Base-by-base conservation (phyloP, 2,888 invertebrate genomes). In the Epirrita christyi region DNA sequence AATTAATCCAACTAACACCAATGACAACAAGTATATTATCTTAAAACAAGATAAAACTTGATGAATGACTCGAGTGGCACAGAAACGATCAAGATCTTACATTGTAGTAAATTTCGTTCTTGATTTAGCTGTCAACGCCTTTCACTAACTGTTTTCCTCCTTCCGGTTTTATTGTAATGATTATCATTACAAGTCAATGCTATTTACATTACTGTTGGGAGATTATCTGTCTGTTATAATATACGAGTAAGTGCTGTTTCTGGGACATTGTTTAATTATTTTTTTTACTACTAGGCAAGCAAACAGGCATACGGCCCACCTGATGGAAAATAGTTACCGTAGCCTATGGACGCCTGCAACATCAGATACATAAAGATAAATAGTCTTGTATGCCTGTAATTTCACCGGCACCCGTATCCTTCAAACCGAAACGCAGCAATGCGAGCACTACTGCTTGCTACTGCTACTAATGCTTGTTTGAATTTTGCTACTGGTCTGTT, bases 71-170 rank as follows among this genome's bases (percentile, higher is more conserved):
- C 28, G 28, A 43, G 54, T 47, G 54, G 42, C 45, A 29, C 55
- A 59, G 38, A 57, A 60, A 54, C 47, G 55, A 55, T 55, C 52
- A 45, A 50, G 46, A 57, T 59, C 52, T 58, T 42, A 58, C 53
- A 61, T 60, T 59, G 57, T 61, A 41, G 60, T 52, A 43, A 54
- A 55, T 57, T 61, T 54, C 9, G 54, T 51, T 62, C 59, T 58
- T 60, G 56, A 60, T 64, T 46, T 45, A 55, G 32, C 61, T 63
- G 65, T 67, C 65, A 62, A 61, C 61, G 53, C 65, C 67, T 67
- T 67, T 67, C 67, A 65, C 65, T 63, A 63, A 63, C 65, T 67
- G 67, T 65, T 63, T 61, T 59, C 53, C 61, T 55, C 41, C 55
- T 56, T 58, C 64, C 63, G 59, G 63, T 65, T 67, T 60, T 56